Evolutionary conservation across 2,888 invertebrate genomes (phyloP).

Genomic region (Lasioglossum figueresi): DNA sequence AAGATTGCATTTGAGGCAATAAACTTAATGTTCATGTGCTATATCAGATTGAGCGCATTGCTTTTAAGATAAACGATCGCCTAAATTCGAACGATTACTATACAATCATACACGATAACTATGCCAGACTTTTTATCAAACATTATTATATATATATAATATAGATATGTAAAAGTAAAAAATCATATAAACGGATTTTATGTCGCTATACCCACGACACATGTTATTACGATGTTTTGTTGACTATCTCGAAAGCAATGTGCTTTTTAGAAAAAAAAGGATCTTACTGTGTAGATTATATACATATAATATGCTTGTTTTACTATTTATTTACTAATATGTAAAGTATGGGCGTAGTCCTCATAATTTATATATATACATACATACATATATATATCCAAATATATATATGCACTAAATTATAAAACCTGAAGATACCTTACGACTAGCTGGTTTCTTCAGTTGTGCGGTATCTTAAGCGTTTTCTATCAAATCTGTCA

Average conservation of each 20-base stretch:
- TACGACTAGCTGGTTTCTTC: slow-evolving; percentile 49
- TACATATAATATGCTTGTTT: slow-evolving; percentile 50
- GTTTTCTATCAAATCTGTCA: slow-evolving; percentile 55
- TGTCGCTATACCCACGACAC: slow-evolving; percentile 6
- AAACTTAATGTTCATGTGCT: slow-evolving; percentile 55
- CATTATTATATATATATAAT: slow-evolving; percentile 9
- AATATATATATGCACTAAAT: slow-evolving; percentile 22
- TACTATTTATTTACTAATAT: slow-evolving; percentile 62
- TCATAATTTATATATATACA: slow-evolving; percentile 39
- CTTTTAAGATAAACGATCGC: slow-evolving; percentile 54
- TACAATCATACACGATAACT: slow-evolving; percentile 18
- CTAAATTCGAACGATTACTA: slow-evolving; percentile 16
- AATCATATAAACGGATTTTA: neutral
- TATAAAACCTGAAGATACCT: slow-evolving; percentile 48
- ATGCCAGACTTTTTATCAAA: slow-evolving; percentile 29
- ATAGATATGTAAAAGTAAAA: neutral
- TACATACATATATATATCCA: slow-evolving; percentile 1
- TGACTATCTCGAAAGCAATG: slow-evolving; percentile 49
- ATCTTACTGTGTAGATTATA: slow-evolving; percentile 48
- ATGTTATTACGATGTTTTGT: slow-evolving; percentile 26
- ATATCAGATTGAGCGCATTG: slow-evolving; percentile 49
- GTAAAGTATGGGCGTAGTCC: slow-evolving; percentile 45
- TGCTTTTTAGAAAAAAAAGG: slow-evolving; percentile 20
- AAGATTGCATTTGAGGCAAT: slow-evolving; percentile 53
- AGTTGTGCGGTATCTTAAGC: slow-evolving; percentile 47